Conservation (phyloP, 1,140 invertebrate species). For the Aethina tumida region DNA sequence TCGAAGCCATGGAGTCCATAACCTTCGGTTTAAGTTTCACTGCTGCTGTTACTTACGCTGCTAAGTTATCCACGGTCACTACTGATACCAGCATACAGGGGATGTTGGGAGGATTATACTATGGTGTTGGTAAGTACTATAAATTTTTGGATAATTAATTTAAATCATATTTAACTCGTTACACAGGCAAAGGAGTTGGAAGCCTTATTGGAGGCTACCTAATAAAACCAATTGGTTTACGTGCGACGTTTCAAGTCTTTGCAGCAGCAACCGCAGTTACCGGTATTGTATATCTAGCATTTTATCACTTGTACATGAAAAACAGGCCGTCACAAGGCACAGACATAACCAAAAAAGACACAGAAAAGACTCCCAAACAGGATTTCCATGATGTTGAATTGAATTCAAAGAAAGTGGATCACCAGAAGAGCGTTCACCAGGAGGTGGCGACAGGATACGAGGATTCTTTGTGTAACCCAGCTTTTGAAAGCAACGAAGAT, state of each 20-base stretch:
- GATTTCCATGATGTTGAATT: slow-evolving; percentile 17
- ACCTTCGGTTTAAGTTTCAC: slow-evolving; percentile 76
- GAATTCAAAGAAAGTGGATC: slow-evolving; percentile 9
- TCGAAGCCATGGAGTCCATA: slow-evolving; percentile 75
- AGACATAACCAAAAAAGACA: slow-evolving; percentile 23
- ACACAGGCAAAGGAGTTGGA: slow-evolving; percentile 63
- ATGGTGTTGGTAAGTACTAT: slow-evolving; percentile 57
- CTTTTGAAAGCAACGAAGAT: slow-evolving; percentile 27
- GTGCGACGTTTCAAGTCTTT: slow-evolving; percentile 65
- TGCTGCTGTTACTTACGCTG: slow-evolving; percentile 72
- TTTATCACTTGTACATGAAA: slow-evolving; percentile 55
- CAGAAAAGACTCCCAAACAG: slow-evolving; percentile 12
- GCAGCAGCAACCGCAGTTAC: slow-evolving; percentile 49
- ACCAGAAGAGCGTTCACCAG: slow-evolving; percentile 13
- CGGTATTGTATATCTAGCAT: slow-evolving; percentile 58
- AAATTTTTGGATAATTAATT: slow-evolving; percentile 5
- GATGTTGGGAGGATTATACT: slow-evolving; percentile 68
- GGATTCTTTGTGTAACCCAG: slow-evolving; percentile 27
- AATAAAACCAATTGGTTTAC: slow-evolving; percentile 62
- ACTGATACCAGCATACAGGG: slow-evolving; percentile 77
- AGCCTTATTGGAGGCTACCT: slow-evolving; percentile 67
- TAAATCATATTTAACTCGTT: not conserved
- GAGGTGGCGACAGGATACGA: slow-evolving; percentile 23
- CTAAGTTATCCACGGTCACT: slow-evolving; percentile 64
- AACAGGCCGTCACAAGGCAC: slow-evolving; percentile 31